Conservation (phyloP, 2,113 vertebrate genomes). For the Rhabdomys dilectus region DNA sequence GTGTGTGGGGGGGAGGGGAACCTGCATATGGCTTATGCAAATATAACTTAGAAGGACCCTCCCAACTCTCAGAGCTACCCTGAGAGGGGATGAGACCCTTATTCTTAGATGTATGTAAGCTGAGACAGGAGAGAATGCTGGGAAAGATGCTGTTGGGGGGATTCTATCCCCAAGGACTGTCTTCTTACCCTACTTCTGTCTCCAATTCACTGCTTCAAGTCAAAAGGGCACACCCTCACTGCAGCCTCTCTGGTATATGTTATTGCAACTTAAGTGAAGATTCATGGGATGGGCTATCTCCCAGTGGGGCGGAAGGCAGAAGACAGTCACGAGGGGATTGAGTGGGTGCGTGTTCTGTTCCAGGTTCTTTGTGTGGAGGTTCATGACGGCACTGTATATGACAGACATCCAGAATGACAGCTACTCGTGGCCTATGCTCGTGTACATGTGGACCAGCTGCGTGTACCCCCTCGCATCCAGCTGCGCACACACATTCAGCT, state of each 20-base stretch:
- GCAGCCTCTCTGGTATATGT: neutral
- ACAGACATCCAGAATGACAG: conserved; percentile 89
- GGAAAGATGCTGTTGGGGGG: neutral
- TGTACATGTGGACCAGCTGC: conserved; percentile 93
- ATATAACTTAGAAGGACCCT: neutral
- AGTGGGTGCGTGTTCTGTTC: neutral
- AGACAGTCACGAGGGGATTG: rapidly evolving
- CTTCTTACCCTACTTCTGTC: neutral
- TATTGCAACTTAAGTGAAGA: neutral
- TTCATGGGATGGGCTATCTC: rapidly evolving
- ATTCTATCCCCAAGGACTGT: neutral
- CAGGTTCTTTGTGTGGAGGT: conserved; percentile 93
- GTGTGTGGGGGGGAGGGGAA: too few relatives aligned
- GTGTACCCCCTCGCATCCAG: conserved; percentile 93
- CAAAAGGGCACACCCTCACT: too few relatives aligned
- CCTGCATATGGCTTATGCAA: neutral
- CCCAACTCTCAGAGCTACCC: neutral
- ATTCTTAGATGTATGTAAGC: neutral
- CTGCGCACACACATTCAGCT: conserved; percentile 94
- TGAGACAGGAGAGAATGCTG: neutral
- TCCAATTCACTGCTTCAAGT: neutral
- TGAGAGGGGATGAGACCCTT: neutral
- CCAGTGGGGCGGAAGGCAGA: neutral
- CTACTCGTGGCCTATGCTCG: conserved; percentile 93
- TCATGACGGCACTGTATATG: conserved; percentile 85